Evolutionary conservation across 2,797 vertebrate species (phyloP).

Genomic region (Notolabrus celidotus): DNA sequence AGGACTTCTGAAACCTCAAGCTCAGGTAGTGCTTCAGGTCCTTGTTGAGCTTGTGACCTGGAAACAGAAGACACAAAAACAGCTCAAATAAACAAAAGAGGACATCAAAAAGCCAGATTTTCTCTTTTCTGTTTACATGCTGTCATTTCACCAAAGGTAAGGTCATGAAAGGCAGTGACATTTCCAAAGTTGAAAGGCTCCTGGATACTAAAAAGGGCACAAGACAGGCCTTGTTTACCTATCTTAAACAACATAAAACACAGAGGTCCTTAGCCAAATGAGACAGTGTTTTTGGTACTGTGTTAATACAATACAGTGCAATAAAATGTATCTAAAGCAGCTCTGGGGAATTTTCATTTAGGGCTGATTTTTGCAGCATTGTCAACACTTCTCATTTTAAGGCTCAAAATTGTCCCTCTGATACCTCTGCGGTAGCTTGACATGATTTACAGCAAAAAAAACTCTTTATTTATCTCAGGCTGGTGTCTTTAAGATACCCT

Average conservation of each 20-base stretch:
- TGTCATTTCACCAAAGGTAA: slow-evolving; percentile 26
- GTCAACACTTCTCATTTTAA: no score
- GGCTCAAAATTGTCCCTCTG: no score
- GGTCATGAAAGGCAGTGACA: slow-evolving; percentile 20
- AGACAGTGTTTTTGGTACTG: background rate
- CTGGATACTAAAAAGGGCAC: slow-evolving; percentile 23
- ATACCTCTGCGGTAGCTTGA: no score
- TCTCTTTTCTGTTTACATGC: background rate
- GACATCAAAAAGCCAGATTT: background rate
- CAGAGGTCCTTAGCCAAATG: background rate
- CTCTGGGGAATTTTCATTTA: background rate
- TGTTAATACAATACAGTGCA: background rate
- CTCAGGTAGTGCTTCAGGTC: slow-evolving; percentile 95
- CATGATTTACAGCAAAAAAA: no score
- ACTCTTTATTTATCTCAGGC: no score
- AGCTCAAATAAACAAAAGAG: slow-evolving; percentile 36
- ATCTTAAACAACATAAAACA: background rate
- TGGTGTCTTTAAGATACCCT: no score
- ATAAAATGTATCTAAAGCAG: background rate
- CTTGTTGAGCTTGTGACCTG: slow-evolving; percentile 92
- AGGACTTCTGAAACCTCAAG: slow-evolving; percentile 95
- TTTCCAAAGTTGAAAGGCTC: slow-evolving; percentile 33
- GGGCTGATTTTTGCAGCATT: background rate
- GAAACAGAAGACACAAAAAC: slow-evolving; percentile 46
- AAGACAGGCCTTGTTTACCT: background rate